Conservation (phyloP, 2,888 invertebrate species). For the Brassicogethes aeneus region DNA sequence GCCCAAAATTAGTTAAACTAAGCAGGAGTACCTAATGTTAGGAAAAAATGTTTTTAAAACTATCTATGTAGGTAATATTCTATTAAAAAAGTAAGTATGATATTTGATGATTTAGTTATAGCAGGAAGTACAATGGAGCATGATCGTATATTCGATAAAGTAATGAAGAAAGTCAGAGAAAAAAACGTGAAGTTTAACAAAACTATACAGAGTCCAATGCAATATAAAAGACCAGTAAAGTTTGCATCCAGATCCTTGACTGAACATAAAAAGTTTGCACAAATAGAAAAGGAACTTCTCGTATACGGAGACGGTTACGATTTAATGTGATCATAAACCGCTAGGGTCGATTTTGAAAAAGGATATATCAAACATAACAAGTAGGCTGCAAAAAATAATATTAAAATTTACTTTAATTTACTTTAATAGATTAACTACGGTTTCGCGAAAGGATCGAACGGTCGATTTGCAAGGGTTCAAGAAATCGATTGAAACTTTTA, state of each 20-base stretch:
- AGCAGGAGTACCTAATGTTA: no score
- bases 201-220: slow-evolving; percentile 18
- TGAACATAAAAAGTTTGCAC: slow-evolving; percentile 19
- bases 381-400: slow-evolving; percentile 17
- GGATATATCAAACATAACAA: slow-evolving; percentile 9
- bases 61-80: no score
- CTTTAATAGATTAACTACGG: no score
- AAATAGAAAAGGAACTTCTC: slow-evolving; percentile 31
- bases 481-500: no score
- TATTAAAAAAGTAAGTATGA: slow-evolving; percentile 24
- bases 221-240: slow-evolving; percentile 13
- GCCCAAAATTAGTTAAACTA: no score
- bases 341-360: slow-evolving; percentile 21
- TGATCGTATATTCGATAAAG: slow-evolving; percentile 18
- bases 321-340: slow-evolving; percentile 27
- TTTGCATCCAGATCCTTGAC: slow-evolving; percentile 15
- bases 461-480: no score
- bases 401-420: no score
- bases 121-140: slow-evolving; percentile 16
- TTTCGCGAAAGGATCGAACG: no score
- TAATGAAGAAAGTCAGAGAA: slow-evolving; percentile 20
- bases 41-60: no score
- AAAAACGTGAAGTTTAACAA: slow-evolving; percentile 26
- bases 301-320: slow-evolving; percentile 21
- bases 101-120: slow-evolving; percentile 27